phyloP scores from a whole-genome alignment of 2,797 vertebrate genomes.

The Myotis myotis region DNA sequence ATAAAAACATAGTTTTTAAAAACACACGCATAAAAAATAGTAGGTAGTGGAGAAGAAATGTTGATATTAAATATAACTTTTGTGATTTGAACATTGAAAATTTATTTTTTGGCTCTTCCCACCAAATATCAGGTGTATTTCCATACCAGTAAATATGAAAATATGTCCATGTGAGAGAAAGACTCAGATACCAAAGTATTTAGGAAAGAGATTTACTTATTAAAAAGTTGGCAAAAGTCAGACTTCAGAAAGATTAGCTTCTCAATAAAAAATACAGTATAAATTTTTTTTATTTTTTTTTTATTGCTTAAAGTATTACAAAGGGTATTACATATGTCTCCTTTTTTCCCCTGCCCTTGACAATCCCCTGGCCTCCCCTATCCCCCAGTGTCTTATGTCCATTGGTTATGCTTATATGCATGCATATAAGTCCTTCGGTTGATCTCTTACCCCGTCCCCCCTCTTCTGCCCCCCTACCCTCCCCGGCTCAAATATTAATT shows the following conservation, averaged over 20 bases:
- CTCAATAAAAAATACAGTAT: not conserved
- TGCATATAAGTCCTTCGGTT: no score
- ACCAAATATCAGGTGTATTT: not conserved
- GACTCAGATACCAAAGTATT: not conserved
- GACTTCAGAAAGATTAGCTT: not conserved
- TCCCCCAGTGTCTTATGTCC: no score
- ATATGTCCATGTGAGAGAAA: not conserved
- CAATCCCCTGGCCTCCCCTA: no score
- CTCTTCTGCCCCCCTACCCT: no score
- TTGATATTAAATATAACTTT: not conserved
- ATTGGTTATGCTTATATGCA: no score
- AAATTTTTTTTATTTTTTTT: not conserved
- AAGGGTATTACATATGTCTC: no score
- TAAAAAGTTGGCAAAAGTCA: not conserved
- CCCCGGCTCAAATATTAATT: no score
- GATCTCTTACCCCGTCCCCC: no score
- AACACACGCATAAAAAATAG: not conserved
- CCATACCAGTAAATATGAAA: constrained; percentile 33
- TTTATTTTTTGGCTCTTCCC: fast-evolving
- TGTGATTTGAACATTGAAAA: not conserved
- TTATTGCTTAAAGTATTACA: no score
- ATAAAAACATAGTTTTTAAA: not conserved
- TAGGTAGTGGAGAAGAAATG: not conserved
- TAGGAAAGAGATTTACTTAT: not conserved
- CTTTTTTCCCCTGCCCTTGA: no score